phyloP scores from a whole-genome alignment of 2,797 vertebrate genomes.

The Percopsis omiscomaycus region DNA sequence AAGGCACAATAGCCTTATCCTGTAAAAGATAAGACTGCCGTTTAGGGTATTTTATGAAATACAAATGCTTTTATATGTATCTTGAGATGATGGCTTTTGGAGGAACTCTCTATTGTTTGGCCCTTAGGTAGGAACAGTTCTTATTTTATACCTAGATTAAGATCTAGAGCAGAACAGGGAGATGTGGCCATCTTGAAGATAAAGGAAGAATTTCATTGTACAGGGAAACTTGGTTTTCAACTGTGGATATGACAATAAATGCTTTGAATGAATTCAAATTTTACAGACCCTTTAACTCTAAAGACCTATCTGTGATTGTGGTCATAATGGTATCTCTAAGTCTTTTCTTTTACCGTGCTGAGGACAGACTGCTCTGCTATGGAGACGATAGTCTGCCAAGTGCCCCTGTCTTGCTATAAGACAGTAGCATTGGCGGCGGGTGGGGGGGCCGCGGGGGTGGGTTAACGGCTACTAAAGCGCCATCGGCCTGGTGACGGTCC shows the following conservation, averaged over 20 bases:
- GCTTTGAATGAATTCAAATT: neutral
- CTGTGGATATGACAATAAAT: too few relatives aligned
- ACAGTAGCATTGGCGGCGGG: constrained; percentile 50
- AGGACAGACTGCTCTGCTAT: constrained; percentile 5
- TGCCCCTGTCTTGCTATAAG: constrained; percentile 42
- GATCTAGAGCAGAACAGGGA: neutral
- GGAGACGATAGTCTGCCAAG: constrained; percentile 47
- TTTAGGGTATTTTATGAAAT: constrained; percentile 3
- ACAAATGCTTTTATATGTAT: neutral
- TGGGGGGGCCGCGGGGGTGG: constrained; percentile 10
- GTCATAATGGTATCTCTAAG: constrained; percentile 24
- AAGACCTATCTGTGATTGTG: constrained; percentile 19
- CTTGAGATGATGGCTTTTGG: neutral
- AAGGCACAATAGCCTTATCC: neutral
- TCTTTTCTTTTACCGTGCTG: too few relatives aligned
- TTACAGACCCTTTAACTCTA: neutral
- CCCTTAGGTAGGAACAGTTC: neutral
- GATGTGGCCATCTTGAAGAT: neutral
- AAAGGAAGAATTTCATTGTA: too few relatives aligned
- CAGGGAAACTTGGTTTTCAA: neutral
- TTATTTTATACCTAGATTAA: neutral
- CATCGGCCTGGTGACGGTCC: constrained; percentile 54
- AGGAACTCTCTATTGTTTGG: neutral
- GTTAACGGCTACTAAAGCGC: constrained; percentile 54
- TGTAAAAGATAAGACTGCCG: neutral